Evolutionary conservation across 2,797 vertebrate genomes (phyloP).

Genomic region (Gymnopithys bicolor): DNA sequence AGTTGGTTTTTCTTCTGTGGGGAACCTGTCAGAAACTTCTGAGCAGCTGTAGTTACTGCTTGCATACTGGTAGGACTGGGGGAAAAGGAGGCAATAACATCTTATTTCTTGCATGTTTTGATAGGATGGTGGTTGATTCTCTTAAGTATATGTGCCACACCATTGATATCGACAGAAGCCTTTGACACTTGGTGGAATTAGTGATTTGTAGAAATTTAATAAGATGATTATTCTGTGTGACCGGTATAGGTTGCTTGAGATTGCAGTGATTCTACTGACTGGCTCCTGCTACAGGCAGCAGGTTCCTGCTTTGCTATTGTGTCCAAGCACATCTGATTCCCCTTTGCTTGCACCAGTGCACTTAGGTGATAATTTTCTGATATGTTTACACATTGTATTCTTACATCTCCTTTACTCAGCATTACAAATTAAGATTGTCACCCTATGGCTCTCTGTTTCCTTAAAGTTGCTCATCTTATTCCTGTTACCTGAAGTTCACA

Average conservation of each 20-base stretch:
- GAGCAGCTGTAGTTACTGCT: not conserved
- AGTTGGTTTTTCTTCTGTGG: not conserved
- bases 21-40: not conserved
- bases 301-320: not conserved
- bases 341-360: not conserved
- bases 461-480: not conserved
- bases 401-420: not conserved
- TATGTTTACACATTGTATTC: not conserved
- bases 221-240: constrained; percentile 18
- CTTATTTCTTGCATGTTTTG: fast-evolving
- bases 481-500: not conserved
- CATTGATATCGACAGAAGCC: not conserved
- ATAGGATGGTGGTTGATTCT: not conserved
- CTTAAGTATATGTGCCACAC: not conserved
- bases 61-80: not conserved
- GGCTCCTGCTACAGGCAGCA: not conserved
- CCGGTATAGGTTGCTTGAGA: not conserved
- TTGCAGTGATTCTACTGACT: not conserved
- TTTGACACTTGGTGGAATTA: constrained; percentile 9
- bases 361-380: not conserved
- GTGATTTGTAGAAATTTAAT: constrained; percentile 15
- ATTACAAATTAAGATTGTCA: not conserved
- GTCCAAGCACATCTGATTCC: not conserved
- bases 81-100: not conserved
- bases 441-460: not conserved